Evolutionary conservation across 2,113 vertebrate genomes (phyloP), one percentile per base, ranked within the genome.

Genomic region (Pycnonotus jocosus): DNA sequence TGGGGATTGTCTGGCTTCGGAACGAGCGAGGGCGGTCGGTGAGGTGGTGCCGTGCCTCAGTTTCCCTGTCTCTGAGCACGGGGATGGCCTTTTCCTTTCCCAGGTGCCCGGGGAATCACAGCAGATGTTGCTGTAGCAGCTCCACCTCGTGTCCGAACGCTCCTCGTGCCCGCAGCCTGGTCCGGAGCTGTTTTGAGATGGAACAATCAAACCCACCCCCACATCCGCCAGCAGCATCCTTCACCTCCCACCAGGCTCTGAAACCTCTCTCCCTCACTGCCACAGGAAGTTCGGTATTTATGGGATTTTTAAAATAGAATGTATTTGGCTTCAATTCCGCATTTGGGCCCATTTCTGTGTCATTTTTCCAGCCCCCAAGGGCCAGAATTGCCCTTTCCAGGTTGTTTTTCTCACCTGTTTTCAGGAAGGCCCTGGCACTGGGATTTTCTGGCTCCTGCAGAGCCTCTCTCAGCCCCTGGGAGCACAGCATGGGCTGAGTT

Each of bases 1-100:
- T 14, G 80, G 53, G 20, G 38, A 38, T 1, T 1, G 2, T 22
- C 38, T 50, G 79, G 33, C 53, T 84, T 5, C 1, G 51, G 50
- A 35, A 22, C 0, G 70, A 21, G 11, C 16, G 1, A 7, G 37
- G 40, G 44, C 0, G 0, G 18, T 2, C 7, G 6, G 1, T 0
- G 35, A 22, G 54, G 24, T 0, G 76, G 3, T 7, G 78, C 66
- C 0, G 45, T 37, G 92, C 54, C 93, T 84, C 35, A 0, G 56
- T 71, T 79, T 87, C 71, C 62, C 53, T 0, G 0, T 1, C 12
- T 25, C 11, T 5, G 1, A 11, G 28, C 50, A 2, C 3, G 5
- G 1, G 62, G 60, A 11, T 12, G 42, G 9, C 23, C 30, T 15
- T 22, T 37, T 33, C 22, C 72, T 13, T 4, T 1, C 19, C 5